Percentiles rank a stretch among this genome's conserved stretches.
Conservation (phyloP, 2,797 vertebrate species). For the Pangasius macronema region DNA sequence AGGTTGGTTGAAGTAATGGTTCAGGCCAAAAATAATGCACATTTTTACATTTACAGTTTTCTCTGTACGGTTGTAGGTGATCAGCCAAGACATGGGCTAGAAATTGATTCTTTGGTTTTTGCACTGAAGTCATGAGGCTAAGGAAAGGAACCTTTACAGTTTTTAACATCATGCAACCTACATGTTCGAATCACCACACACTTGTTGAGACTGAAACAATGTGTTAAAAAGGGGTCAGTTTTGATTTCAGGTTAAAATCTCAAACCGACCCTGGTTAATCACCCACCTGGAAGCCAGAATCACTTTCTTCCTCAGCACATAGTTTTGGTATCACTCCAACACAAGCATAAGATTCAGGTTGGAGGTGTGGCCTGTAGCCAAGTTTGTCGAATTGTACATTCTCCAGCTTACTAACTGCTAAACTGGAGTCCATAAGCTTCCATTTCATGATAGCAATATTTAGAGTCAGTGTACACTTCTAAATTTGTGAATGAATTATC, state of each 20-base stretch:
- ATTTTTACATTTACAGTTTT: neutral
- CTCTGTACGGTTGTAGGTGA: neutral
- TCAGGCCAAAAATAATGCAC: neutral
- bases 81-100: neutral
- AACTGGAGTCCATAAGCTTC: neutral
- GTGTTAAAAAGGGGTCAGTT: neutral
- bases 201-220: neutral
- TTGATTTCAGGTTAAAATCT: neutral
- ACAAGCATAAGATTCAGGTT: conserved; percentile 14
- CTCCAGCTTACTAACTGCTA: neutral
- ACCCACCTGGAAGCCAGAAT: neutral
- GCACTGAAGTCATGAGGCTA: neutral
- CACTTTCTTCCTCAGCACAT: neutral
- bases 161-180: neutral
- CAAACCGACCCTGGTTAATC: no score
- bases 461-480: neutral
- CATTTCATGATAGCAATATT: neutral
- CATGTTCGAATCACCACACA: neutral
- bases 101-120: neutral
- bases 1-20: neutral
- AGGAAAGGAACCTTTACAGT: neutral
- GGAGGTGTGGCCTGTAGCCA: conserved; percentile 6
- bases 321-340: conserved; percentile 2
- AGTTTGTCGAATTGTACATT: neutral
- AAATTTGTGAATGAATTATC: neutral